These are phyloP conservation scores for Oxystoma pomonae DNA, from an alignment of 2,888 invertebrate species.

Conservation along the genomic window DNA sequence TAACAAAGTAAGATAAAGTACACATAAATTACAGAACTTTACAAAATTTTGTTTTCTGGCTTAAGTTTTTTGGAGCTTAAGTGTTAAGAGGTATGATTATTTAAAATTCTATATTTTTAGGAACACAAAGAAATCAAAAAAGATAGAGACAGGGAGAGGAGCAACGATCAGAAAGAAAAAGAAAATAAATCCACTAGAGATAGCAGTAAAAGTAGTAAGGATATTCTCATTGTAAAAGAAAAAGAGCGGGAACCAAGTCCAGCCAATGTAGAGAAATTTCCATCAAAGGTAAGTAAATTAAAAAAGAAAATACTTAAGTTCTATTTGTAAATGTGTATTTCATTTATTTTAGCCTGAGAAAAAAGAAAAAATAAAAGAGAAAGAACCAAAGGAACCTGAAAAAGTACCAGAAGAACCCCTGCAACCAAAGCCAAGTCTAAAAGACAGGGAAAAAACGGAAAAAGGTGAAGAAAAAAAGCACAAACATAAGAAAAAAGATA, in stretches of 20 bases:
- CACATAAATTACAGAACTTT: neutral
- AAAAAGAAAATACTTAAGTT: too few relatives aligned
- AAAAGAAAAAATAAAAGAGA: neutral
- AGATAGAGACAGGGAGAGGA: constrained; percentile 37
- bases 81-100: neutral
- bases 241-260: neutral
- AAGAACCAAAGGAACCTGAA: neutral
- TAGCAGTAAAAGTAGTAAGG: neutral
- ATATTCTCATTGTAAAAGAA: neutral
- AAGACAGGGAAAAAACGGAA: constrained; percentile 41
- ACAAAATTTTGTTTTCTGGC: neutral
- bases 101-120: constrained; percentile 24
- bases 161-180: neutral
- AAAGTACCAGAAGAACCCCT: neutral
- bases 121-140: constrained; percentile 40
- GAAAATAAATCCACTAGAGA: neutral
- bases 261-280: neutral
- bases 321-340: too few relatives aligned
- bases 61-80: neutral
- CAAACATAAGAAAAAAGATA: constrained; percentile 45
- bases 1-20: constrained; percentile 32
- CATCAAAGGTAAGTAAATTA: too few relatives aligned
- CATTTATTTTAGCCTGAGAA: too few relatives aligned
- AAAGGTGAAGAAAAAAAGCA: constrained; percentile 51
- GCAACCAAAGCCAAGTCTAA: neutral